Evolutionary conservation across 2,888 invertebrate genomes (phyloP).

Genomic region (Caenorhabditis sp.): DNA sequence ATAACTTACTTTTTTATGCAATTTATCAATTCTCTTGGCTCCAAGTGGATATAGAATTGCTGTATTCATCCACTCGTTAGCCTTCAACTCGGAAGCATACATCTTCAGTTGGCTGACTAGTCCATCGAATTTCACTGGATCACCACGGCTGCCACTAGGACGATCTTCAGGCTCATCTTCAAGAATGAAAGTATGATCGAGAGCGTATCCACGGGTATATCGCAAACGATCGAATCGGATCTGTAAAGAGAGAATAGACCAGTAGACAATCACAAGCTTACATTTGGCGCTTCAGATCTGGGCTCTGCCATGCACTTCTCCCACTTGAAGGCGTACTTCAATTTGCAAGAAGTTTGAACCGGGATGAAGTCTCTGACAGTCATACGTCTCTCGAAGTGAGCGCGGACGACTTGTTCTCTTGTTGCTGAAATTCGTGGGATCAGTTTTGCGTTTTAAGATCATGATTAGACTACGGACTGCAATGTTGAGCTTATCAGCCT

Average conservation of each 20-base stretch:
- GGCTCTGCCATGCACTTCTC: background rate
- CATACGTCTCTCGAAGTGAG: conserved; percentile 7
- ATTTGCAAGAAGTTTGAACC: background rate
- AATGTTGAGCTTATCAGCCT: too few relatives aligned
- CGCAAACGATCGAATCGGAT: too few relatives aligned
- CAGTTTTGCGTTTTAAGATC: background rate
- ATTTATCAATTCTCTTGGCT: background rate
- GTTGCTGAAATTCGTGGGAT: background rate
- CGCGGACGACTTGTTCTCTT: background rate
- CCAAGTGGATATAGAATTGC: conserved; percentile 1
- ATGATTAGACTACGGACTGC: too few relatives aligned
- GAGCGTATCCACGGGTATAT: too few relatives aligned
- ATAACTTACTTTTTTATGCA: background rate
- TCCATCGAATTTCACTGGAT: background rate
- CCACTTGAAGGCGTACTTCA: background rate
- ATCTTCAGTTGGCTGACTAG: background rate
- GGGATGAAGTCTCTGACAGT: background rate
- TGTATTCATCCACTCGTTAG: background rate
- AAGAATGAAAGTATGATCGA: too few relatives aligned
- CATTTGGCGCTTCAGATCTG: too few relatives aligned
- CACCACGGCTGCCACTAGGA: background rate
- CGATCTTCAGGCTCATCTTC: too few relatives aligned
- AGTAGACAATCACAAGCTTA: too few relatives aligned
- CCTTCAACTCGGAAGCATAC: too few relatives aligned
- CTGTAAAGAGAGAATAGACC: too few relatives aligned